Evolutionary conservation across 1,140 invertebrate genomes (phyloP).

Genomic region (Drosophila ohnishii): DNA sequence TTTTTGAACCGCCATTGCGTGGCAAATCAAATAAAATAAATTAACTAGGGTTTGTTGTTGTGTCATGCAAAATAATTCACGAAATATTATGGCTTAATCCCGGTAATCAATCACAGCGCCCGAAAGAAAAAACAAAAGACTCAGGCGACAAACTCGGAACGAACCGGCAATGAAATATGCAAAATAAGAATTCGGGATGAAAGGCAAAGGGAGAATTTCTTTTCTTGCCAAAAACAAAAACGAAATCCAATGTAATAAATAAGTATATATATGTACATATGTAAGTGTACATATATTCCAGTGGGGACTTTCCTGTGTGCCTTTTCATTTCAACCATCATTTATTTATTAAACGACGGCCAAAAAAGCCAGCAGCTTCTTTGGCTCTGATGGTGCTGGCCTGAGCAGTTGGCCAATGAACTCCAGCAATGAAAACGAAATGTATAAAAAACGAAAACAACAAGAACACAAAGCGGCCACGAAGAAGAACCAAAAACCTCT

Average conservation of each 20-base stretch:
- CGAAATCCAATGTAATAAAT: conserved; percentile 49
- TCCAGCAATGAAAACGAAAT: conserved; percentile 80
- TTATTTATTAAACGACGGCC: conserved; percentile 64
- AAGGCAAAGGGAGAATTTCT: conserved; percentile 45
- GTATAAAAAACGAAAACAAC: conserved; percentile 80
- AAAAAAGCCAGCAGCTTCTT: conserved; percentile 39
- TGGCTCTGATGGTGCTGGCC: conserved; percentile 9
- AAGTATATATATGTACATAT: conserved; percentile 6
- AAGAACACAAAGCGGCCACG: conserved; percentile 58
- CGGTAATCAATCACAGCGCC: conserved; percentile 68
- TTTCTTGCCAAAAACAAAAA: conserved; percentile 39
- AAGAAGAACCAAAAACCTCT: conserved; percentile 57
- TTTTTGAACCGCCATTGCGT: conserved; percentile 22
- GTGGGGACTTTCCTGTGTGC: conserved; percentile 24
- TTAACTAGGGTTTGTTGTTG: conserved; percentile 48
- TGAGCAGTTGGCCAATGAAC: conserved; percentile 66
- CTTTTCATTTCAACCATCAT: conserved; percentile 61
- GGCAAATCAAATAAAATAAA: conserved; percentile 46
- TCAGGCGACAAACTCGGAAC: conserved; percentile 64
- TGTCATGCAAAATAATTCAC: conserved; percentile 78
- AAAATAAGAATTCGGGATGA: conserved; percentile 26
- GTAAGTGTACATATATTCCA: neutral
- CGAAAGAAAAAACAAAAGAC: conserved; percentile 63
- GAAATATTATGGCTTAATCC: conserved; percentile 66
- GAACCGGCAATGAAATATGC: conserved; percentile 14